phyloP scores from a whole-genome alignment of 2,797 vertebrate genomes.

The Steatocranus sp. region DNA sequence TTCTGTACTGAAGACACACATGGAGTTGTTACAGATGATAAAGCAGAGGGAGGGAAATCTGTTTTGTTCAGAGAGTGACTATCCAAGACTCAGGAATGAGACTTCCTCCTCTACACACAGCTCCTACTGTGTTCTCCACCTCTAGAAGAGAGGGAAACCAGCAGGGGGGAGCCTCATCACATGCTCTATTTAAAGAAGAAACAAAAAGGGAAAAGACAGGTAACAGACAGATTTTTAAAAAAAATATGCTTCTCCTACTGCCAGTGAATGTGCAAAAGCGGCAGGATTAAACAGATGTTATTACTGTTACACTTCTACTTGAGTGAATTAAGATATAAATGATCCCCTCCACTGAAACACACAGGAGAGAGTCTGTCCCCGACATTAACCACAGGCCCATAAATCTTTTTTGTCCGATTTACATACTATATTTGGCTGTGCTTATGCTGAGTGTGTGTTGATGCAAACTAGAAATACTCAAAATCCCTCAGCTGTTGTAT shows the following conservation, averaged over 20 bases:
- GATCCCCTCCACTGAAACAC: not conserved
- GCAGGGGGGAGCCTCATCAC: conserved; percentile 33
- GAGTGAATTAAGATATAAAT: not conserved
- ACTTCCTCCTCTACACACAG: not conserved
- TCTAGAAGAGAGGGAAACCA: conserved; percentile 5
- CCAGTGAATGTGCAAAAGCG: not conserved
- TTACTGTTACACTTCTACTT: not conserved
- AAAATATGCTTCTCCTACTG: not conserved
- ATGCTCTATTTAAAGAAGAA: conserved; percentile 7
- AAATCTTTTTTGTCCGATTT: not conserved
- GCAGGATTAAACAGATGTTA: not conserved
- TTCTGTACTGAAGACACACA: not conserved
- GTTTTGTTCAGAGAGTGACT: conserved; percentile 8
- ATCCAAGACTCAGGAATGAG: no score
- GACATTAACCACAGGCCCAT: not conserved
- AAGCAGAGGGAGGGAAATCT: conserved; percentile 10
- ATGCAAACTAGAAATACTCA: not conserved
- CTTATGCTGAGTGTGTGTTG: not conserved
- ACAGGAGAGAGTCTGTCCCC: not conserved
- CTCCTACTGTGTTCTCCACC: conserved; percentile 34
- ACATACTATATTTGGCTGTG: not conserved
- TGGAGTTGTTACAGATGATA: conserved; percentile 26
- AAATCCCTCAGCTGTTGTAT: conserved; percentile 23
- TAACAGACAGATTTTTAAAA: not conserved
- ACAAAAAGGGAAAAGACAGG: not conserved